These are phyloP conservation scores for Spermophilus dauricus DNA, from an alignment of 2,113 vertebrate genomes.

Conservation along the genomic window DNA sequence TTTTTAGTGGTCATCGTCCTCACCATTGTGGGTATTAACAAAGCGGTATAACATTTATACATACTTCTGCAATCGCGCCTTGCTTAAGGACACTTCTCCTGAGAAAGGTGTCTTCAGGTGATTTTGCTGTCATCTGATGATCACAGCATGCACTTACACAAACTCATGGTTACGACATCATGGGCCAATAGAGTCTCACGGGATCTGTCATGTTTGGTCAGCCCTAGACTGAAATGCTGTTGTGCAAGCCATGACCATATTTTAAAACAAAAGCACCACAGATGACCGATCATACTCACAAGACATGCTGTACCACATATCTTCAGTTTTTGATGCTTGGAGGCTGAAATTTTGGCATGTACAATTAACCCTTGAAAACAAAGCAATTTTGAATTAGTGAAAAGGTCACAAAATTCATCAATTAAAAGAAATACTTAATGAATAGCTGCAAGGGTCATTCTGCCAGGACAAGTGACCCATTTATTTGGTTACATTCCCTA, in stretches of 20 bases:
- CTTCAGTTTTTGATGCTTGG: not conserved
- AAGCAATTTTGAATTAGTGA: not conserved
- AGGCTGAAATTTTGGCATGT: not conserved
- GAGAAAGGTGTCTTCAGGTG: not conserved
- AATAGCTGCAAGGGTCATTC: not conserved
- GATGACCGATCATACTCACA: not conserved
- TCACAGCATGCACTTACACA: not conserved
- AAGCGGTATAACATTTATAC: not conserved
- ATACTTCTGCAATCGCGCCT: no score
- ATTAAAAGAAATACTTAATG: not conserved
- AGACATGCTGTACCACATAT: not conserved
- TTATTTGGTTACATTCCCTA: not conserved
- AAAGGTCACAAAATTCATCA: not conserved
- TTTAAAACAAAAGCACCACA: not conserved
- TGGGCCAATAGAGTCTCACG: not conserved
- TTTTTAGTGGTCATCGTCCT: not conserved
- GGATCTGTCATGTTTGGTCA: not conserved
- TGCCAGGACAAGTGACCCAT: not conserved
- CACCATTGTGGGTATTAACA: not conserved
- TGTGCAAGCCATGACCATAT: not conserved
- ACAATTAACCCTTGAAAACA: not conserved
- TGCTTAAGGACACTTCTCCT: no score
- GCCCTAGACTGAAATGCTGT: not conserved
- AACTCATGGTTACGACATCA: no score
- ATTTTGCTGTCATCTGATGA: no score